phyloP scores from a whole-genome alignment of 2,888 invertebrate genomes.

The Oscheius sp. region DNA sequence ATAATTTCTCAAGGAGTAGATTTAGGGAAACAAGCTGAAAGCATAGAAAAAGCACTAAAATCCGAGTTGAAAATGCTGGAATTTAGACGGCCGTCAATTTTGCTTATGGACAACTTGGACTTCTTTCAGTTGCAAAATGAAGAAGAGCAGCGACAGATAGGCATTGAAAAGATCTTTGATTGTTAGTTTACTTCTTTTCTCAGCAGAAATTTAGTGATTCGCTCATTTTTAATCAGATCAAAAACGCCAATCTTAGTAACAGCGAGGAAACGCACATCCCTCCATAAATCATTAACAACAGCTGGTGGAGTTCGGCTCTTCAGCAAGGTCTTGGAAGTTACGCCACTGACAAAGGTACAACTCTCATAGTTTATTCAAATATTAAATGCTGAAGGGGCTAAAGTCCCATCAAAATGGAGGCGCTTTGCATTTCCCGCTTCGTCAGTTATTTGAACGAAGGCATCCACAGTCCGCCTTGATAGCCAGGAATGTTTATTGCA shows the following conservation, averaged over 20 bases:
- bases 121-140: constrained; percentile 49
- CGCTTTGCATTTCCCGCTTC: constrained; percentile 39
- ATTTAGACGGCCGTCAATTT: constrained; percentile 45
- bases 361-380: not conserved
- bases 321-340: constrained; percentile 32
- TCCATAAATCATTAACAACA: constrained; percentile 14
- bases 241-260: constrained; percentile 9
- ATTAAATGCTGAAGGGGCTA: constrained; percentile 25
- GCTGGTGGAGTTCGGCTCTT: constrained; percentile 29
- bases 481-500: constrained; percentile 68
- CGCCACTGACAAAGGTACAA: constrained; percentile 5
- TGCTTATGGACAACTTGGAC: constrained; percentile 59
- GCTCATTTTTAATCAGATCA: not conserved
- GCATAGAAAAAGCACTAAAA: constrained; percentile 47
- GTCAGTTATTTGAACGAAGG: constrained; percentile 53
- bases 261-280: constrained; percentile 19
- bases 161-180: constrained; percentile 50
- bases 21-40: constrained; percentile 51
- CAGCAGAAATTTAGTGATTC: not conserved
- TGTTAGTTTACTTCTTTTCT: constrained; percentile 21
- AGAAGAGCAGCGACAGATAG: constrained; percentile 57
- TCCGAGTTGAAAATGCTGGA: constrained; percentile 37
- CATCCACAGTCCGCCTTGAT: constrained; percentile 43
- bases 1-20: not conserved
- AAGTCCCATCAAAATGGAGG: constrained; percentile 52